Evolutionary conservation across 2,888 invertebrate genomes (phyloP).

Genomic region (Phortica magna): DNA sequence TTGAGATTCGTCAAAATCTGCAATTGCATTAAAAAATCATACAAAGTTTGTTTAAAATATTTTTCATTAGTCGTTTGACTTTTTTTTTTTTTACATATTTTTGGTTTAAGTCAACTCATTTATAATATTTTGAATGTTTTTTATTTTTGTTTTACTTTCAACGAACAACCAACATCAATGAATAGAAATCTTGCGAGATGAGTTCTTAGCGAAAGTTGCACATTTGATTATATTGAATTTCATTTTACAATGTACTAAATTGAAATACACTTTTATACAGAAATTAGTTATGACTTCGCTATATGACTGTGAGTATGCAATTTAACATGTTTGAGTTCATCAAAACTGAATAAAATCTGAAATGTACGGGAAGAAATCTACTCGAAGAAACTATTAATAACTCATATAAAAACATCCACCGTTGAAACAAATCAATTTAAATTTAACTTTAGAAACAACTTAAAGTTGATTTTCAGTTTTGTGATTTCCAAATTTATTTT

Average conservation of each 20-base stretch:
- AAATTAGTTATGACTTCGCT: neutral
- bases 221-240: neutral
- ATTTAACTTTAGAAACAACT: no score
- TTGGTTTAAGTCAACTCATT: conserved; percentile 31
- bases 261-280: neutral
- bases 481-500: neutral
- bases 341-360: no score
- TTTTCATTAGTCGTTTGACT: conserved; percentile 16
- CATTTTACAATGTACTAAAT: neutral
- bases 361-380: no score
- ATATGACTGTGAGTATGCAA: neutral
- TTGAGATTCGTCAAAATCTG: conserved; percentile 78
- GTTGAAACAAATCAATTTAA: no score
- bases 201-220: neutral
- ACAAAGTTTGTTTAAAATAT: conserved; percentile 43
- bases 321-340: neutral
- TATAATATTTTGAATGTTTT: neutral
- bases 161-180: conserved; percentile 21
- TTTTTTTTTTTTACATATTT: neutral
- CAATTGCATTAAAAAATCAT: conserved; percentile 66
- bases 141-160: neutral
- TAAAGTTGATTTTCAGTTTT: neutral
- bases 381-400: no score
- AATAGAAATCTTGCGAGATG: conserved; percentile 13
- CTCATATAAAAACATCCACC: no score